These are phyloP conservation scores for Drosophila ananassae DNA, from an alignment of 1,140 invertebrate genomes.

Conservation along the genomic window DNA sequence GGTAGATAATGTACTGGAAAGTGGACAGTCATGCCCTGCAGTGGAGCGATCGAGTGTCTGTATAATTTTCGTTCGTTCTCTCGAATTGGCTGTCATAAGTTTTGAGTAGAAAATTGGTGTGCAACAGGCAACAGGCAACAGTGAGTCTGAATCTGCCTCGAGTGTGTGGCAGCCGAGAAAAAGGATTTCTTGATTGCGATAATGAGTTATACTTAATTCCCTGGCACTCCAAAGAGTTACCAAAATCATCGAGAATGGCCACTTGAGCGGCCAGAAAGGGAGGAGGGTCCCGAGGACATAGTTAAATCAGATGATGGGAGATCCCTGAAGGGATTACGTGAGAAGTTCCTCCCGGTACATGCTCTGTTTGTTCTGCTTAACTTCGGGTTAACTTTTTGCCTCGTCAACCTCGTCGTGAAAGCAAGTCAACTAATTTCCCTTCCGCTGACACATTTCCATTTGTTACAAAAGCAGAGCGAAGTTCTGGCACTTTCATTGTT, in stretches of 20 bases:
- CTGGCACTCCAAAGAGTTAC: conserved; percentile 13
- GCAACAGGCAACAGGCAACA: conserved; percentile 55
- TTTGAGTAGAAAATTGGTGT: conserved; percentile 82
- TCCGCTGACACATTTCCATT: conserved; percentile 53
- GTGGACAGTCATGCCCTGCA: conserved; percentile 59
- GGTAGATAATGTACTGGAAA: conserved; percentile 44
- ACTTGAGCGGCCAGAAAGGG: conserved; percentile 36
- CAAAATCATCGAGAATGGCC: conserved; percentile 18
- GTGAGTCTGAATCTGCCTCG: conserved; percentile 12
- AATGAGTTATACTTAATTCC: conserved; percentile 81
- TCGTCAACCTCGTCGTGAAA: neutral
- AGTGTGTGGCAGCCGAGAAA: conserved; percentile 43
- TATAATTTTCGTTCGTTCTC: conserved; percentile 80
- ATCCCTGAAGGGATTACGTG: neutral
- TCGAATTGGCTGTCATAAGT: conserved; percentile 82
- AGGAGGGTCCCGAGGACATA: neutral
- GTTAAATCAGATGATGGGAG: neutral
- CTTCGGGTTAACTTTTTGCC: neutral
- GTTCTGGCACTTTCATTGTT: conserved; percentile 65
- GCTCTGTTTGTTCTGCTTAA: too few relatives aligned
- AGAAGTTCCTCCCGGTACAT: too few relatives aligned
- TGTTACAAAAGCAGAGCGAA: conserved; percentile 63
- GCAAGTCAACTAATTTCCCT: conserved; percentile 57
- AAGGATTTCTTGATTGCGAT: conserved; percentile 81
- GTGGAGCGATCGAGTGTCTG: conserved; percentile 54